phyloP scores from a whole-genome alignment of 2,113 vertebrate species.

The Cathartes aura region DNA sequence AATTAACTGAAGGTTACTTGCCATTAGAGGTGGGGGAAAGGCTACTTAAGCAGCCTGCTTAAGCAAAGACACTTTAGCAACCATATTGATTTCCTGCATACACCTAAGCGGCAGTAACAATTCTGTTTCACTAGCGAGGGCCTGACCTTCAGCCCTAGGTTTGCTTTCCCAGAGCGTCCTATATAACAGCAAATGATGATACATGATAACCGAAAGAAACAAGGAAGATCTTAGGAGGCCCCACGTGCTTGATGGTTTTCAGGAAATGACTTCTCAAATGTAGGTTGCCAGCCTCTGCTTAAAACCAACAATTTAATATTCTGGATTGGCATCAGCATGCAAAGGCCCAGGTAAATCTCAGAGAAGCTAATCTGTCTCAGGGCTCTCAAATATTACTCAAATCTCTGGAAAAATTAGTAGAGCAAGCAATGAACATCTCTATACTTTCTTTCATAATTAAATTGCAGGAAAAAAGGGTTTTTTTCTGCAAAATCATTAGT shows the following conservation, averaged over 20 bases:
- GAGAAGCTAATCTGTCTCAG: not conserved
- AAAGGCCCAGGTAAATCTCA: not conserved
- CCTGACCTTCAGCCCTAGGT: not conserved
- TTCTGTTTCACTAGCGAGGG: not conserved
- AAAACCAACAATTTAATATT: not conserved
- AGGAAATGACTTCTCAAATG: not conserved
- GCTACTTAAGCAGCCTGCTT: slow-evolving; percentile 2
- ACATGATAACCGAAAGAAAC: not conserved
- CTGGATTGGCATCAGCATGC: not conserved
- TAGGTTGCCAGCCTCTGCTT: not conserved
- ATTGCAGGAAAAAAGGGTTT: not conserved
- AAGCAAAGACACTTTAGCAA: slow-evolving; percentile 21
- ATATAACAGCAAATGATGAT: not conserved
- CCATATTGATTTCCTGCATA: not conserved
- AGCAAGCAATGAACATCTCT: not conserved
- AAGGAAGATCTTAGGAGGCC: not conserved
- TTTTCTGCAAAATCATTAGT: not conserved
- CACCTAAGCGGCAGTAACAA: not conserved
- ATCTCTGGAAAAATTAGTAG: not conserved
- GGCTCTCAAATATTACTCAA: not conserved
- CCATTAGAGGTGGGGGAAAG: not conserved
- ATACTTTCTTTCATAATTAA: not conserved
- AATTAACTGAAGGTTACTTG: slow-evolving; percentile 32
- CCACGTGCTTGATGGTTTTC: not conserved
- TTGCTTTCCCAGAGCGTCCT: not conserved